A percentile compares a stretch with the other conserved stretches of the same genome.
phyloP scores from a whole-genome alignment of 2,888 invertebrate species.

The Parnassius apollo region DNA sequence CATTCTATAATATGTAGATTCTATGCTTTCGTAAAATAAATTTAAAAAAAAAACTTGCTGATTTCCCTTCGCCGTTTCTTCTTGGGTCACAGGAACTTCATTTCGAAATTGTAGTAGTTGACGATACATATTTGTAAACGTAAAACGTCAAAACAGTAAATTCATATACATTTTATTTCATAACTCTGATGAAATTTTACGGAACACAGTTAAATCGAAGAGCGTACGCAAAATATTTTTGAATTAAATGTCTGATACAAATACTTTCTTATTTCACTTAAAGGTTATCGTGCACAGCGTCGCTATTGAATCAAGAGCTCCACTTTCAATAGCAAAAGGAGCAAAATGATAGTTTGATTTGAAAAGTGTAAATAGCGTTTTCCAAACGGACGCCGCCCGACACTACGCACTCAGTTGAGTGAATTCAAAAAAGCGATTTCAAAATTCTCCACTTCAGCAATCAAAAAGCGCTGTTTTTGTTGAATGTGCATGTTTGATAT shows the following conservation, averaged over 20 bases:
- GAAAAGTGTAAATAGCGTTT: conserved; percentile 19
- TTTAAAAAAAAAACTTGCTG: no score
- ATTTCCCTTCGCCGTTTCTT: no score
- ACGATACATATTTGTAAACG: no score
- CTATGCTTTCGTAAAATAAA: no score
- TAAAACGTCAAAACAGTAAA: no score
- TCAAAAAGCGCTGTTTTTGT: background rate
- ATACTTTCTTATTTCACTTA: conserved; percentile 1
- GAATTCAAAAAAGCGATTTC: conserved; percentile 3
- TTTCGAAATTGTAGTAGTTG: no score
- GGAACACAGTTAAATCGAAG: background rate
- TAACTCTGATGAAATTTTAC: no score
- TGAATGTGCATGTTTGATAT: background rate
- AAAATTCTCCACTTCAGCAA: background rate
- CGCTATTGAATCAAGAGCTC: conserved; percentile 2
- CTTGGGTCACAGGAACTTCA: no score
- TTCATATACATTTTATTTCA: no score
- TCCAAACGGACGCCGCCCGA: conserved; percentile 1
- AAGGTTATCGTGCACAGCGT: conserved; percentile 5
- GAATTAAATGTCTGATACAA: background rate
- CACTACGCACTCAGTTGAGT: conserved; percentile 6
- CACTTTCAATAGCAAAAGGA: conserved; percentile 11
- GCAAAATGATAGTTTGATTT: conserved; percentile 20
- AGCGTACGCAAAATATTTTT: background rate
- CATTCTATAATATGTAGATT: no score